A percentile compares a stretch with the other conserved stretches of the same genome.
Conservation (phyloP, 92 coral and sea anemone species). For the Palythoa grandiflora region DNA sequence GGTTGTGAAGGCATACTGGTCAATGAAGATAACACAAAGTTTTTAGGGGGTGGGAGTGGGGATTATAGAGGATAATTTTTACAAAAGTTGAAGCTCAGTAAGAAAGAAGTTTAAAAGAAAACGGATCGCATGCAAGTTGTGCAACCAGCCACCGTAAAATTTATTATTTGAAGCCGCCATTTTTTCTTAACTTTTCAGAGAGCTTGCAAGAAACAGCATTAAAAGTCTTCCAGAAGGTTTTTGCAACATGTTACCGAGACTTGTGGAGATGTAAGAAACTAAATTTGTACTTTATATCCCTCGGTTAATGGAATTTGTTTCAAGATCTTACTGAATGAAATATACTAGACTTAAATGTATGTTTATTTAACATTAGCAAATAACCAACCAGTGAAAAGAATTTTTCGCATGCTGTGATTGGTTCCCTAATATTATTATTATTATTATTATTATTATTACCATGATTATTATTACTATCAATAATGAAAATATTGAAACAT, state of each 20-base stretch:
- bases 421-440: background rate
- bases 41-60: too few species aligned
- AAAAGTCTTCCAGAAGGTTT: constrained; percentile 36
- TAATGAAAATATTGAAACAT: background rate
- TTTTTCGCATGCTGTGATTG: too few species aligned
- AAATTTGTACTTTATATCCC: background rate
- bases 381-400: too few species aligned
- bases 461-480: background rate
- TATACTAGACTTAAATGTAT: too few species aligned
- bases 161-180: background rate
- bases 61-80: too few species aligned
- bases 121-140: background rate
- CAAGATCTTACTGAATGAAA: too few species aligned
- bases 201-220: constrained; percentile 31
- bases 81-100: too few species aligned
- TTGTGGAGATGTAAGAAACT: constrained; percentile 43
- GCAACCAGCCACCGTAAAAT: background rate
- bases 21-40: too few species aligned
- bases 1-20: too few species aligned
- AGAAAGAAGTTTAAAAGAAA: background rate
- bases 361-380: too few species aligned
- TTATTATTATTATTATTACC: background rate
- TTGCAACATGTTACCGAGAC: constrained; percentile 43
- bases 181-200: background rate
- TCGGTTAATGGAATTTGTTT: background rate